phyloP scores from a whole-genome alignment of 23 tunicate genomes.

The Ciona savignyi region DNA sequence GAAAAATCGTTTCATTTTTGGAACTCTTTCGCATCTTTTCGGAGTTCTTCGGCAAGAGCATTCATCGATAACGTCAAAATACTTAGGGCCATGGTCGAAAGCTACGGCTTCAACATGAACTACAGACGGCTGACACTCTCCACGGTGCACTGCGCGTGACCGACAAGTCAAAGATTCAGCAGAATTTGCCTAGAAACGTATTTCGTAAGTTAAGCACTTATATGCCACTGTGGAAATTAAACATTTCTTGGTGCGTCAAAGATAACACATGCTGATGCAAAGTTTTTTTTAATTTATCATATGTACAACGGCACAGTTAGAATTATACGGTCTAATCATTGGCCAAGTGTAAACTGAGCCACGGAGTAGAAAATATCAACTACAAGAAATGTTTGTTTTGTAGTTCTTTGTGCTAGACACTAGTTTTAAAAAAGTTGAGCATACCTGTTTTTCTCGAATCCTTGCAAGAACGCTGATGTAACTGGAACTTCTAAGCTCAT shows the following conservation, averaged over 20 bases:
- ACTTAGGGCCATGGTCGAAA: constrained; percentile 30
- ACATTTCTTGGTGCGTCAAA: not conserved
- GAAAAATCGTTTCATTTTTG: constrained; percentile 50
- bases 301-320: too few species aligned
- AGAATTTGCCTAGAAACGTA: constrained; percentile 1
- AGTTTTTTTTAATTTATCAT: too few species aligned
- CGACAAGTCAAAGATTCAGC: constrained; percentile 9
- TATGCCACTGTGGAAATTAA: not conserved
- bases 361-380: not conserved
- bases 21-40: constrained; percentile 59
- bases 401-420: too few species aligned
- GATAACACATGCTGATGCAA: too few species aligned
- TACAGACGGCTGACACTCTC: constrained; percentile 38
- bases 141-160: not conserved
- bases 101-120: constrained; percentile 47
- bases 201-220: not conserved
- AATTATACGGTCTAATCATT: too few species aligned
- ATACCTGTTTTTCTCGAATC: constrained; percentile 46
- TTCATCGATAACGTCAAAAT: constrained; percentile 61
- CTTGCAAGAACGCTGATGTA: constrained; percentile 57
- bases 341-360: too few species aligned
- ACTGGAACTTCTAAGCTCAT: not conserved
- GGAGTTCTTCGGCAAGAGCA: constrained; percentile 51
- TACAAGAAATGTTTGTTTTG: too few species aligned
- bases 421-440: too few species aligned